Evolutionary conservation across 2,113 vertebrate genomes (phyloP).

Genomic region (Cheirogaleus medius): DNA sequence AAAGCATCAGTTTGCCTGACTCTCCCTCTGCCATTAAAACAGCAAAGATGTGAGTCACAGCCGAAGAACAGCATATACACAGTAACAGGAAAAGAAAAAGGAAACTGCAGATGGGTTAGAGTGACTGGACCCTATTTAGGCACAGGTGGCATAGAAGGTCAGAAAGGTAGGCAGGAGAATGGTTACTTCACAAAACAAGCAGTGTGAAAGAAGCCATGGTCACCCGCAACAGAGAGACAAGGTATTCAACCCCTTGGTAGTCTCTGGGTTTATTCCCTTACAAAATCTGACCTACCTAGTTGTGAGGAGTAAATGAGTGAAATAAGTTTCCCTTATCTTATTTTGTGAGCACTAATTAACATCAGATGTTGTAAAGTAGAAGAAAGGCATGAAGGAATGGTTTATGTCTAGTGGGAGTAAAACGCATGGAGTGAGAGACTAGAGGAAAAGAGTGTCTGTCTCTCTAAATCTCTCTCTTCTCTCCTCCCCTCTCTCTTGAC

Average conservation of each 20-base stretch:
- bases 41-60: neutral
- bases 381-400: neutral
- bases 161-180: neutral
- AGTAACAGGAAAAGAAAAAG: neutral
- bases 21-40: neutral
- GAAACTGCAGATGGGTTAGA: neutral
- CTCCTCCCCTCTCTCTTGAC: no score
- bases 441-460: neutral
- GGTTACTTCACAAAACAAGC: neutral
- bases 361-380: neutral
- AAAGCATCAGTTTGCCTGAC: neutral
- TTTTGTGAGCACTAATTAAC: neutral
- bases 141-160: neutral
- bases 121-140: neutral
- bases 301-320: neutral
- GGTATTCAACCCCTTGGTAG: neutral
- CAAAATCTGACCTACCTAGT: neutral
- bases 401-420: neutral
- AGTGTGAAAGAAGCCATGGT: neutral
- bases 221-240: neutral
- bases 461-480: neutral
- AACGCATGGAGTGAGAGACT: neutral
- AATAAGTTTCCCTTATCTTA: neutral
- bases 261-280: neutral
- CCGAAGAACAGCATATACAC: neutral